Percentiles rank a stretch among this genome's conserved stretches.
Evolutionary conservation across 2,113 vertebrate genomes (phyloP).

Genomic region (Aythya baeri): DNA sequence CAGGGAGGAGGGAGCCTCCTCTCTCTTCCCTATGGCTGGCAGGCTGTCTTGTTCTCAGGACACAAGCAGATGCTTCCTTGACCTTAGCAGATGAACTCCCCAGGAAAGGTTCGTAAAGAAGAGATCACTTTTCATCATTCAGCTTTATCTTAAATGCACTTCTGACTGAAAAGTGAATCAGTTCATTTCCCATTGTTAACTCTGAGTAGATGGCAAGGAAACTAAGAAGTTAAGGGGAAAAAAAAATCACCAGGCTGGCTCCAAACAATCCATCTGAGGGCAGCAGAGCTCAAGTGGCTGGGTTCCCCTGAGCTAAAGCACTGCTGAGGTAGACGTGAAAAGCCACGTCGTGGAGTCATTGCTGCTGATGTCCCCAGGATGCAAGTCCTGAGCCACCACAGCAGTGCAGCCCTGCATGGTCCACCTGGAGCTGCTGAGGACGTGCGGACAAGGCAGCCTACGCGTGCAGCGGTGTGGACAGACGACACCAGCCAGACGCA

Average conservation of each 20-base stretch:
- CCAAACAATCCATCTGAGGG: neutral
- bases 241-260: neutral
- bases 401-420: neutral
- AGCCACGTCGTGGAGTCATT: neutral
- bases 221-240: neutral
- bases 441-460: too few relatives aligned
- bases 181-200: neutral
- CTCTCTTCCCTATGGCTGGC: too few relatives aligned
- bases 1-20: neutral
- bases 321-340: neutral
- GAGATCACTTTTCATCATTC: neutral
- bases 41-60: neutral
- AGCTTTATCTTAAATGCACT: neutral
- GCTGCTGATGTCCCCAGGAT: neutral
- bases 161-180: neutral
- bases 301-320: neutral
- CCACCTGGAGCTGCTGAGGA: too few relatives aligned
- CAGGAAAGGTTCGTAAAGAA: neutral
- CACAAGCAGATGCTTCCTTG: neutral
- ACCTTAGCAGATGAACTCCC: neutral
- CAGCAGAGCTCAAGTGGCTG: neutral
- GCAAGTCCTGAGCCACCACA: neutral
- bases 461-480: neutral
- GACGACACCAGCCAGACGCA: neutral
- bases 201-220: neutral